phyloP scores from a whole-genome alignment of 35 echinoderm and acorn worm species.

The Strongylocentrotus purpuratus region DNA sequence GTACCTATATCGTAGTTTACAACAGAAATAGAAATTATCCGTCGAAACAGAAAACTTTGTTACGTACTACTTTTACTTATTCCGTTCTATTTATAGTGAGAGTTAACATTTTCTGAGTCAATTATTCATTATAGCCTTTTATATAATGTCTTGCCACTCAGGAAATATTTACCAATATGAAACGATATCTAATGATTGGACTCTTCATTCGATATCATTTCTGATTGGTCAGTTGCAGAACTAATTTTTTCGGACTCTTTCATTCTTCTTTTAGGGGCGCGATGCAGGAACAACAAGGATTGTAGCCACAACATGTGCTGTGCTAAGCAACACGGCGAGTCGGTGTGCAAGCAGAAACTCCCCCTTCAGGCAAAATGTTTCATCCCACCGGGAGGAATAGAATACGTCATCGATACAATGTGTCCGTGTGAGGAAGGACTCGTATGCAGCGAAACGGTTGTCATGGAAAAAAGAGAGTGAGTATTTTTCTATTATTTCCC shows the following conservation, averaged over 20 bases:
- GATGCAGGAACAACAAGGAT: conserved; percentile 84
- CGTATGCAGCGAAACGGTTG: conserved; percentile 59
- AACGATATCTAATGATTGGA: not conserved
- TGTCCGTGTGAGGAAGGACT: conserved; percentile 86
- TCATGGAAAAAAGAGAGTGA: conserved; percentile 57
- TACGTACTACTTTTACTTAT: too few species aligned
- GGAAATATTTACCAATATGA: not conserved
- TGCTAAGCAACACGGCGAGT: conserved; percentile 94
- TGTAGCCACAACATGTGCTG: conserved; percentile 74
- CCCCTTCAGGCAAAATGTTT: conserved; percentile 77
- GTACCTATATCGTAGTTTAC: too few species aligned
- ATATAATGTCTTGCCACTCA: not conserved
- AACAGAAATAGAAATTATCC: too few species aligned
- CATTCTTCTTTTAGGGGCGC: conserved; percentile 64
- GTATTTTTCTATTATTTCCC: conserved; percentile 31
- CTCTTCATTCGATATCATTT: not conserved
- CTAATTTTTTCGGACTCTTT: conserved; percentile 6
- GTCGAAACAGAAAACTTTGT: too few species aligned
- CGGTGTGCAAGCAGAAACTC: conserved; percentile 82
- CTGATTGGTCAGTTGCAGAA: not conserved
- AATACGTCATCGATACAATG: conserved; percentile 88
- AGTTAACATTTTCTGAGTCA: too few species aligned
- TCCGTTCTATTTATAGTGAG: too few species aligned
- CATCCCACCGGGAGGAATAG: conserved; percentile 84
- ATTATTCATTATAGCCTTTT: too few species aligned